Evolutionary conservation across 2,113 vertebrate species (phyloP), one percentile per base, ranked within the genome.

Genomic region (Speoplatyrhinus poulsoni): DNA sequence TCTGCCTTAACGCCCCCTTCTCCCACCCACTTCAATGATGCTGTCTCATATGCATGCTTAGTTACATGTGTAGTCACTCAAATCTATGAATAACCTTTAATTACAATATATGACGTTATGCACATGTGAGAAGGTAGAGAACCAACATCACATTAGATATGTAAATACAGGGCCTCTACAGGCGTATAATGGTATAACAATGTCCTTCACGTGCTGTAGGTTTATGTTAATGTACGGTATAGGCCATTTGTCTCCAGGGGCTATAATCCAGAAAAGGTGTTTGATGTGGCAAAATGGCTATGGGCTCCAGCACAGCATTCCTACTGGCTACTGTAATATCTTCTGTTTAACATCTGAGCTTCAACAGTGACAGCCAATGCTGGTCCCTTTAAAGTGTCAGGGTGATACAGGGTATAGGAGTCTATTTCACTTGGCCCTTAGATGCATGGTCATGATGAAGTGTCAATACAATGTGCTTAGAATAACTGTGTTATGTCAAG

Each of bases 271-370:
- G 63, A 67, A 8, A 62, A 84, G 78, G 77, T 81, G 84, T 90
- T 91, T 87, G 86, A 89, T 89, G 67, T 82, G 76, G 71, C 70
- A 15, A 72, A 17, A 53, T 72, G 65, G 70, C 47, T 5, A 8
- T 69, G 56, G 36, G 32, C 26, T 81, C 60, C 69, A 69, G 6
- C 15, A 7, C 10, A 72, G 73, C 87, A 91, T 93, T 93, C 90
- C 81, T 90, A 57, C 68, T 41, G 69, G 72, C 75, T 74, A 84
- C 79, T 83, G 90, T 90, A 88, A 92, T 87, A 70, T 67, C 80
- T 79, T 90, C 88, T 93, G 92, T 82, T 75, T 55, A 65, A 74
- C 91, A 92, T 90, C 84, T 93, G 91, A 77, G 3, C 60, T 60
- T 8, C 0, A 9, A 59, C 61, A 49, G 55, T 57, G n/a, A 7